phyloP scores from a whole-genome alignment of 2,797 vertebrate species.

The Artibeus lituratus region DNA sequence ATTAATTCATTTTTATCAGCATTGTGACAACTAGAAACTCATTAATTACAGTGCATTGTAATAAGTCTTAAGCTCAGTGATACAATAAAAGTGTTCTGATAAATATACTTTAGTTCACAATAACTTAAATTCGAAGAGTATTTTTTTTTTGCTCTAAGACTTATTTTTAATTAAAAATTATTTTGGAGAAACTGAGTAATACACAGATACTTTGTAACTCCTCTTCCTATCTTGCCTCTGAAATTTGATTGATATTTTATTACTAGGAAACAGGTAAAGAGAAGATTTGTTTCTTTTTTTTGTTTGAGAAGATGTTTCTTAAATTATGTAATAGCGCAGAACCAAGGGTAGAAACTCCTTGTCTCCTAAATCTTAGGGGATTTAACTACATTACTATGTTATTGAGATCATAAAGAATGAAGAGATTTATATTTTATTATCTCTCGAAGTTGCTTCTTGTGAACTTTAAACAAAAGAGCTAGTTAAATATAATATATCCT shows the following conservation, averaged over 20 bases:
- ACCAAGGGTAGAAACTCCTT: neutral
- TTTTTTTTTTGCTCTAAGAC: conserved; percentile 7
- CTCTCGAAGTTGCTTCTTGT: neutral
- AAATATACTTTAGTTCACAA: conserved; percentile 13
- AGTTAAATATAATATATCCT: neutral
- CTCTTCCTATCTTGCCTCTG: neutral
- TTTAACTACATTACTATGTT: neutral
- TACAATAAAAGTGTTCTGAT: neutral
- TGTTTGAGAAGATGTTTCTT: neutral
- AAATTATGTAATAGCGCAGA: neutral
- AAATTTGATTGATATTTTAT: conserved; percentile 5
- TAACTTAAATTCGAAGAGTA: neutral
- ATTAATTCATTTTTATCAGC: neutral
- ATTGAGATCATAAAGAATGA: neutral
- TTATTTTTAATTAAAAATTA: conserved; percentile 31
- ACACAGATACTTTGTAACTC: neutral
- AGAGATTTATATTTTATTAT: conserved; percentile 13
- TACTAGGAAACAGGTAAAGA: neutral
- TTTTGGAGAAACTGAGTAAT: conserved; percentile 26
- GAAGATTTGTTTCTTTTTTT: neutral
- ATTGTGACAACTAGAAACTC: conserved; percentile 2
- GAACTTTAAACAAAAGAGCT: neutral
- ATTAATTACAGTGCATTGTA: neutral
- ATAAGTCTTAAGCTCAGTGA: neutral
- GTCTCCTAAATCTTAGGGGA: neutral